Evolutionary conservation across 2,888 invertebrate genomes (phyloP), one percentile per base, ranked within the genome.

Genomic region (Amphipoea oculea): DNA sequence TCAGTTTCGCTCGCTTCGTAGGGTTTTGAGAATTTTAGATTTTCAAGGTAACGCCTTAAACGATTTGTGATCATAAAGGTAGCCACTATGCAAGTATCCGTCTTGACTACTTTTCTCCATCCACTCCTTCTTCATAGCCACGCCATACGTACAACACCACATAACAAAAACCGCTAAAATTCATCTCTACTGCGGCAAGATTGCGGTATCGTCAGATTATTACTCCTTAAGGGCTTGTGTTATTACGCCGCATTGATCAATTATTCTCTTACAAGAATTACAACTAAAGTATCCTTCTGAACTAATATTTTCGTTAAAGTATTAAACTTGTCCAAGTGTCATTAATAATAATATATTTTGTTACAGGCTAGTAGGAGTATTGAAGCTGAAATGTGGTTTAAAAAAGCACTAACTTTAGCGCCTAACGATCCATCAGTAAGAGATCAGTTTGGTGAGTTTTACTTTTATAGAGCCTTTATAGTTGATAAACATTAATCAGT

Each of bases 311-410:
- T 78, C 68, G 54, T 75, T 57, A 71, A 78, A 77, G 73, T 77
- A 81, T 84, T 76, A 82, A 81, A 81, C 40, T 83, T 79, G 72
- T 70, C 69, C 51, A 76, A 80, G 83, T 73, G 36, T 81, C 75
- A 81, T 87, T 78, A 86, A 84, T 84, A 86, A 84, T 84, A 66
- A 67, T 76, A 72, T 84, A 80, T 86, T 90, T 90, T 92, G 87
- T 97, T 96, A 72, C 97, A 98, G 98, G 98, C 98, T 93, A 98
- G 98, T 92, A 97, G 99, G 92, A 97, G 98, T 80, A 97, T 97
- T 77, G 99, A 99, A 95, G 99, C 99, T 1, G 99, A 99, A 95
- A 97, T 98, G 92, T 99, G 99, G 99, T 99, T 99, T 94, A 97
- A 98, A 92, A 98, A 98, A 94, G 99, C 99, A 48, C 97, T 98